Base-by-base conservation (phyloP, 2,888 invertebrate genomes). In the Agrochola circellaris region DNA sequence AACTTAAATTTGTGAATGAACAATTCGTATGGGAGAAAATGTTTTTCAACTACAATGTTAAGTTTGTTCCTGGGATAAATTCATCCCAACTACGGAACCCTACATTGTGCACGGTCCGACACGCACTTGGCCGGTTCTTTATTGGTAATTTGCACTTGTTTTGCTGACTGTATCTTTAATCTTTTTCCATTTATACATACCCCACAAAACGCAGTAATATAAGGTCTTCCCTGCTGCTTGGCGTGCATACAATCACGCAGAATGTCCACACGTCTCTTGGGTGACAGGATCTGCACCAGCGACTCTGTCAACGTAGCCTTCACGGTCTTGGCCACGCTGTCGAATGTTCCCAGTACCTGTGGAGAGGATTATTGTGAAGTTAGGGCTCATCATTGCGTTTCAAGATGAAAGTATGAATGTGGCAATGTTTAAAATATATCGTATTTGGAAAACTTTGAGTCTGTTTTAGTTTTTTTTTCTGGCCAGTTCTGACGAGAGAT, bases 121-220 rank as follows among this genome's bases (percentile, higher is more conserved):
- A 3, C 34, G 34, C 34, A 3, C 34, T 34, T 34, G 34, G 4
- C 34, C 34, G 34, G 34, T 56, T 54, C 9, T 51, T 23, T 7
- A 13, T 54, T 7, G 51, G 23, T 54, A 54, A 54, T 54, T 3
- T 54, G 9, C 20, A 30, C 20, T 30, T 20, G 20, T 9, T 17
- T 17, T 60, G 26, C 60, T 30, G 60, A 60, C 17, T 30, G 9
- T 30, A 60, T 60, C 30, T 30, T 30, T 30, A 61, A 20, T 30
- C 9, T 51, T 51, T 9, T 51, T 0, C 51, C 7, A 23, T 23
- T 13, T 45, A 45, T 66, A 56, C 67, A 91, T 87, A 98, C 99
- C 79, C 99, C 99, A 95, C 99, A 99, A 93, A 99, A 99, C 0
- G 99, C 97, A 97, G 99, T 98, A 15, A 99, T 98, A 93, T 99